Evolutionary conservation across 2,797 vertebrate genomes (phyloP).

Genomic region (Philypnodon macrostomus): DNA sequence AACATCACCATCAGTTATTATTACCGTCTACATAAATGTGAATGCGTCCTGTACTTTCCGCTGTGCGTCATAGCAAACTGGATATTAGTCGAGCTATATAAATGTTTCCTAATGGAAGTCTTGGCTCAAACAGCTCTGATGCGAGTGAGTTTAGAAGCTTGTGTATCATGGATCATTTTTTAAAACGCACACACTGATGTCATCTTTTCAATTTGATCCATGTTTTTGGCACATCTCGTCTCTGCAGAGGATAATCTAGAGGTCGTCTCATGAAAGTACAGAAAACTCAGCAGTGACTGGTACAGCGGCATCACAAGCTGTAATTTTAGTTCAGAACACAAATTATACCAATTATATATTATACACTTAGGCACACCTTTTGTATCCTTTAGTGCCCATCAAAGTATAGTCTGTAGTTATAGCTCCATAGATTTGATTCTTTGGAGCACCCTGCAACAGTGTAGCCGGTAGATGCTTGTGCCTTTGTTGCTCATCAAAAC

Average conservation of each 20-base stretch:
- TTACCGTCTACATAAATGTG: neutral
- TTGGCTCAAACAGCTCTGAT: too few relatives aligned
- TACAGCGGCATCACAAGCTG: too few relatives aligned
- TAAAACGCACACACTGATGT: constrained; percentile 5
- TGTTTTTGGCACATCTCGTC: constrained; percentile 1
- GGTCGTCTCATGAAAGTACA: neutral
- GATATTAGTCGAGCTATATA: neutral
- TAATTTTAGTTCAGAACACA: too few relatives aligned
- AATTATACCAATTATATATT: too few relatives aligned
- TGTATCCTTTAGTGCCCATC: too few relatives aligned
- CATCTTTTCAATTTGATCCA: constrained; percentile 4
- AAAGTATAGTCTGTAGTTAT: too few relatives aligned
- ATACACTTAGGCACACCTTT: too few relatives aligned
- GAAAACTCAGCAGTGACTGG: neutral
- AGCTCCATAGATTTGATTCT: too few relatives aligned
- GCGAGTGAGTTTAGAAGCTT: constrained; percentile 1
- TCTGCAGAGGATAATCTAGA: constrained; percentile 4
- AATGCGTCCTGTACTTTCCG: neutral
- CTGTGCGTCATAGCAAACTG: neutral
- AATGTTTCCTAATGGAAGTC: constrained; percentile 6
- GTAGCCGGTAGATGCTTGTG: too few relatives aligned
- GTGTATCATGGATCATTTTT: neutral
- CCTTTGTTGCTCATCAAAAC: too few relatives aligned
- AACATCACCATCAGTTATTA: neutral
- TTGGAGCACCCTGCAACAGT: too few relatives aligned